Conservation (phyloP, 2,797 vertebrate genomes). For the Hoplostethus mediterraneus region DNA sequence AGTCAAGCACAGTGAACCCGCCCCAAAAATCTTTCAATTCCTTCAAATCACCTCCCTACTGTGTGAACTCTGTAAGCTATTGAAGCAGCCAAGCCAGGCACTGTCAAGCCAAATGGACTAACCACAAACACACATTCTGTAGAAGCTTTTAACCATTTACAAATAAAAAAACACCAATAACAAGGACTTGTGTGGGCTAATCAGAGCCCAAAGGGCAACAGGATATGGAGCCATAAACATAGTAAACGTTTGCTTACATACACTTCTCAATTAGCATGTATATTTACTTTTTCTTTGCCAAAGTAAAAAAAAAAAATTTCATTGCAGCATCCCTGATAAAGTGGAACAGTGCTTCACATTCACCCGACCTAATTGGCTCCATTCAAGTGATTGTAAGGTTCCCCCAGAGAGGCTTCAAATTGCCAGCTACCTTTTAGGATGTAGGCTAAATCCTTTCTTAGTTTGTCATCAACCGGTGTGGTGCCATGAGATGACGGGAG, state of each 20-base stretch:
- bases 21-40: neutral
- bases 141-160: neutral
- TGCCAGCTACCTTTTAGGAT: constrained; percentile 51
- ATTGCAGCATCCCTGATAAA: too few species aligned
- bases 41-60: neutral
- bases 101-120: neutral
- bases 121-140: constrained; percentile 1
- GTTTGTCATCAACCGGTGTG: constrained; percentile 66
- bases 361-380: constrained; percentile 11
- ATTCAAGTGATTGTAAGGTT: constrained; percentile 27
- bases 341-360: neutral
- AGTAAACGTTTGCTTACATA: constrained; percentile 12
- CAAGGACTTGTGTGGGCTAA: neutral
- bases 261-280: constrained; percentile 4
- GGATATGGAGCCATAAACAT: neutral
- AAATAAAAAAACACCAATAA: neutral
- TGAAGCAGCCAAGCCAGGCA: neutral
- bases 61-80: neutral
- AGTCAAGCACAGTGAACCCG: neutral
- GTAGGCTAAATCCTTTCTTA: constrained; percentile 63
- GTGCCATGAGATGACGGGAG: constrained; percentile 65
- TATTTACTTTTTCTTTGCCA: neutral
- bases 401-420: constrained; percentile 43
- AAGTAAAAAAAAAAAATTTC: neutral
- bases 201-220: constrained; percentile 4